Evolutionary conservation across 2,113 vertebrate species (phyloP).

Genomic region (Pampusana beccarii): DNA sequence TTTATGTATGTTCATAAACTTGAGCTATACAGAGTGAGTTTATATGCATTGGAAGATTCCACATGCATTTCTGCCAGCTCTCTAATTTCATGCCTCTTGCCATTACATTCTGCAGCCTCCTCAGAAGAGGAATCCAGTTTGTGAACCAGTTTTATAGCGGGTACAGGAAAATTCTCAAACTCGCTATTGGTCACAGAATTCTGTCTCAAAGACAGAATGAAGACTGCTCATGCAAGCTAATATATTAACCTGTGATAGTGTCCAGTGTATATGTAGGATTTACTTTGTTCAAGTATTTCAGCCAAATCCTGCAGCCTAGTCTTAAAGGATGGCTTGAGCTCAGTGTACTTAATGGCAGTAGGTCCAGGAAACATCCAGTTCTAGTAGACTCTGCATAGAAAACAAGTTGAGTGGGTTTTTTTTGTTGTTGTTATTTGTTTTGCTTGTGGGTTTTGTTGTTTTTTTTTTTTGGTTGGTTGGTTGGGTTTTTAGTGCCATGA

Average conservation of each 20-base stretch:
- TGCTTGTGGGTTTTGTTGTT: too few species aligned
- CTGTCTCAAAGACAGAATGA: neutral
- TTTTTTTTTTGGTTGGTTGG: neutral
- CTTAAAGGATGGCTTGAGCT: neutral
- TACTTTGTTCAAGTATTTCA: neutral
- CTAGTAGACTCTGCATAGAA: neutral
- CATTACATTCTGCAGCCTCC: neutral
- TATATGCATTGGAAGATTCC: neutral
- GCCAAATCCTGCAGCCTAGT: neutral
- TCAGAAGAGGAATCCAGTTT: neutral
- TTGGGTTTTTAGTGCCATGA: neutral
- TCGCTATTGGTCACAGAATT: neutral
- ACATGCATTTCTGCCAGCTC: neutral
- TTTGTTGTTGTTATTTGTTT: neutral
- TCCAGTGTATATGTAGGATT: neutral
- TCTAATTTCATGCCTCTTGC: neutral
- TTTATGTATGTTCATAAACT: neutral
- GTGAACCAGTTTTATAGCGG: neutral
- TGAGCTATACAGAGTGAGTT: neutral
- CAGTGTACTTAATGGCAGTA: neutral
- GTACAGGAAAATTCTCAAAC: neutral
- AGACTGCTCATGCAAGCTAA: neutral
- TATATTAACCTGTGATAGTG: neutral
- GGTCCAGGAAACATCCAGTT: neutral
- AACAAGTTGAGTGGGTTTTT: neutral